Percentiles rank a stretch among this genome's conserved stretches.
These are phyloP conservation scores for Lasioglossum lativentre DNA, from an alignment of 2,888 invertebrate species.

Conservation along the genomic window DNA sequence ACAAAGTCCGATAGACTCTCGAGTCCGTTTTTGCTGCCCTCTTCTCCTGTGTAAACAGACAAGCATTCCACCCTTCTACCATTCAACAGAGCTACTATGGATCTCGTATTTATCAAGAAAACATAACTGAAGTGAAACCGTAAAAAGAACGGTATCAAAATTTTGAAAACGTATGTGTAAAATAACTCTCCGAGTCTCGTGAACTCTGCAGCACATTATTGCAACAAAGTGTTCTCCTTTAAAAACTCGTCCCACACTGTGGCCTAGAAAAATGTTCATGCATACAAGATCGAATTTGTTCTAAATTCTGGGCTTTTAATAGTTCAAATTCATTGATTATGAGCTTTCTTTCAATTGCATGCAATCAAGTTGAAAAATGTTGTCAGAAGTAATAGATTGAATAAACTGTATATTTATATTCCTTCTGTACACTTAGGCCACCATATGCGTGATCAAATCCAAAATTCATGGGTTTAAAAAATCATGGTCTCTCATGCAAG, in stretches of 20 bases:
- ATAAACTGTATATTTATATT: not conserved
- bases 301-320: not conserved
- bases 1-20: not conserved
- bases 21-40: not conserved
- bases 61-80: not conserved
- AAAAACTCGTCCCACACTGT: not conserved
- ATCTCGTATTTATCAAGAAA: slow-evolving; percentile 7
- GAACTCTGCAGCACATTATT: not conserved
- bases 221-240: not conserved
- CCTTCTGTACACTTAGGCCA: not conserved
- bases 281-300: not conserved
- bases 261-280: not conserved
- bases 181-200: not conserved
- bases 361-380: not conserved
- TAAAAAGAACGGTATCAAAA: not conserved
- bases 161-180: not conserved
- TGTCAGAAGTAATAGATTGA: not conserved
- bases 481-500: not conserved
- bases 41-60: not conserved
- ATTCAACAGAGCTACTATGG: not conserved
- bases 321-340: no score
- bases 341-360: no score
- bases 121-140: not conserved
- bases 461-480: not conserved
- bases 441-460: not conserved